Evolutionary conservation across 1,140 invertebrate species (phyloP).

Genomic region (Apis laboriosa): DNA sequence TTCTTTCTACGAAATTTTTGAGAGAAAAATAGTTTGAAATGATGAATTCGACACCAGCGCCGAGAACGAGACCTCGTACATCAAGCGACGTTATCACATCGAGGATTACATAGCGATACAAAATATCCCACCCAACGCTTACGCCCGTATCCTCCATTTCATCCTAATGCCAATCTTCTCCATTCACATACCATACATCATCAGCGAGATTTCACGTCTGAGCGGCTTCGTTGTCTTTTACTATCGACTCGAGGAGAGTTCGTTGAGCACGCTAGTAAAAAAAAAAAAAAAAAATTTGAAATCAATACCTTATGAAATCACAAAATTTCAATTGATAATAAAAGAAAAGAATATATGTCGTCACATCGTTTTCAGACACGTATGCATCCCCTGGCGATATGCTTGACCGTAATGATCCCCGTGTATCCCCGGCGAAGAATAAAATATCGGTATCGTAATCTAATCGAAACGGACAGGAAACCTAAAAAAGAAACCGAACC

Average conservation of each 20-base stretch:
- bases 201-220: conserved; percentile 83
- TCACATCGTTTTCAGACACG: conserved; percentile 56
- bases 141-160: conserved; percentile 81
- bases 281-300: too few relatives aligned
- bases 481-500: conserved; percentile 20
- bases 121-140: conserved; percentile 76
- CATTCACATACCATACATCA: conserved; percentile 81
- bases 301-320: neutral
- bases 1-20: neutral
- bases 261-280: conserved; percentile 70
- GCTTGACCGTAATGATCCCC: conserved; percentile 72
- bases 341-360: too few relatives aligned
- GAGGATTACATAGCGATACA: conserved; percentile 81
- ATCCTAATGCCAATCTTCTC: conserved; percentile 83
- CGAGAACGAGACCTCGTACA: conserved; percentile 79
- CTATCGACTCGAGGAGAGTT: conserved; percentile 78
- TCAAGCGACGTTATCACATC: conserved; percentile 81
- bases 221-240: conserved; percentile 77
- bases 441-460: conserved; percentile 62
- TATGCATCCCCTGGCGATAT: conserved; percentile 64
- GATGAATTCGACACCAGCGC: conserved; percentile 53
- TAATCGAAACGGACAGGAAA: conserved; percentile 25
- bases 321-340: too few relatives aligned
- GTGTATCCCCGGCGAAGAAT: conserved; percentile 70
- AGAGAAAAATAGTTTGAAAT: too few relatives aligned